These are phyloP conservation scores for Molossus molossus DNA, from an alignment of 2,797 vertebrate genomes.

Conservation along the genomic window DNA sequence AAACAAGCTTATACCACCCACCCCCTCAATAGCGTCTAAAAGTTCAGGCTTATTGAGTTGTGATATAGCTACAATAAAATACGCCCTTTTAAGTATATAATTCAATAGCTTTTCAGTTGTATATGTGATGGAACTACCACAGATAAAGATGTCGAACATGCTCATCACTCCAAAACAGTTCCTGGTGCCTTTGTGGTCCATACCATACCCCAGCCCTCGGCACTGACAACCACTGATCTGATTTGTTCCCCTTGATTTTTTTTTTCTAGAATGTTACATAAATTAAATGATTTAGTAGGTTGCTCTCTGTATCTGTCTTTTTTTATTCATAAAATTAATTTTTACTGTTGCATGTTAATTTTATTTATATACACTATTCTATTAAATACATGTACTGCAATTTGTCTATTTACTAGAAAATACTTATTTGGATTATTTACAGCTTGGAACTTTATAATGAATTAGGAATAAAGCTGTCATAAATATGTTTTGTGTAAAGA, in stretches of 20 bases:
- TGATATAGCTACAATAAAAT: neutral
- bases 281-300: neutral
- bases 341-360: neutral
- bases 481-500: neutral
- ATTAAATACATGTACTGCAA: neutral
- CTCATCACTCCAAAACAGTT: neutral
- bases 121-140: neutral
- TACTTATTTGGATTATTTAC: neutral
- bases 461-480: neutral
- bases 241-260: neutral
- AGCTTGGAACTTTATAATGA: neutral
- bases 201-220: rapidly evolving
- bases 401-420: neutral
- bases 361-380: neutral
- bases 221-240: neutral
- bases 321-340: neutral
- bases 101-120: neutral
- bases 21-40: neutral
- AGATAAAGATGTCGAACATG: neutral
- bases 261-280: neutral
- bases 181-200: neutral
- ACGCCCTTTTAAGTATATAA: neutral
- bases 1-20: neutral
- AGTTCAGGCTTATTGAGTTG: neutral
- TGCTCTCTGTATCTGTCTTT: neutral